Conservation (phyloP, 2,888 invertebrate genomes). For the Sclerodermus sp. region DNA sequence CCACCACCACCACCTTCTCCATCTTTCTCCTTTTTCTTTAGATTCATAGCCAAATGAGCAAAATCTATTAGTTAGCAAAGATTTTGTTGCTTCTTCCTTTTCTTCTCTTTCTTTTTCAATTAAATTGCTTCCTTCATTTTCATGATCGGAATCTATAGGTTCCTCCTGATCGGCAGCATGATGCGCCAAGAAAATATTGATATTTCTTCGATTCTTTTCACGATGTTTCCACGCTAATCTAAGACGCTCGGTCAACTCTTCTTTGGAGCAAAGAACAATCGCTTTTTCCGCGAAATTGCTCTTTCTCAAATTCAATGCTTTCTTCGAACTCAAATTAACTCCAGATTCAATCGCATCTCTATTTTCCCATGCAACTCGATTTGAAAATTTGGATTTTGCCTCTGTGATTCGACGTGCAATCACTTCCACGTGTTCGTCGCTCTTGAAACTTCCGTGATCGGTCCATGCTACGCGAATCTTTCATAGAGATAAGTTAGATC, state of each 20-base stretch:
- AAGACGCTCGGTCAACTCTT: conserved; percentile 60
- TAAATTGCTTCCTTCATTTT: too few species aligned
- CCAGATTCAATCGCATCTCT: too few species aligned
- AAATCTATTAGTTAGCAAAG: too few species aligned
- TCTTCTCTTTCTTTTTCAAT: too few species aligned
- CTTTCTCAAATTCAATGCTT: too few species aligned
- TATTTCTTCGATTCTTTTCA: conserved; percentile 62
- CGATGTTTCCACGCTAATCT: conserved; percentile 60
- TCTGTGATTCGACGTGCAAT: conserved; percentile 45
- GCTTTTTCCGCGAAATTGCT: conserved; percentile 35
- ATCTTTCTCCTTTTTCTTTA: too few species aligned
- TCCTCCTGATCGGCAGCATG: conserved; percentile 58
- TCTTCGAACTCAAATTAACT: too few species aligned
- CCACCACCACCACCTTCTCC: too few species aligned
- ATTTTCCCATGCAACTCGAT: conserved; percentile 4
- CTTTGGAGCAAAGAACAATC: conserved; percentile 54
- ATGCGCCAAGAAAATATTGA: conserved; percentile 65
- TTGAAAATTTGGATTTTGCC: not conserved
- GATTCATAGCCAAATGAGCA: too few species aligned
- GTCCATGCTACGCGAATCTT: conserved; percentile 51
- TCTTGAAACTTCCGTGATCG: conserved; percentile 25
- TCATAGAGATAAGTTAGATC: not conserved
- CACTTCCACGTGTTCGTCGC: conserved; percentile 39
- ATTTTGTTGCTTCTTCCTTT: too few species aligned
- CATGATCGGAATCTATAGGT: conserved; percentile 44